These are phyloP conservation scores for Microcebus ravelobensis DNA, from an alignment of 2,113 vertebrate species.

Conservation along the genomic window DNA sequence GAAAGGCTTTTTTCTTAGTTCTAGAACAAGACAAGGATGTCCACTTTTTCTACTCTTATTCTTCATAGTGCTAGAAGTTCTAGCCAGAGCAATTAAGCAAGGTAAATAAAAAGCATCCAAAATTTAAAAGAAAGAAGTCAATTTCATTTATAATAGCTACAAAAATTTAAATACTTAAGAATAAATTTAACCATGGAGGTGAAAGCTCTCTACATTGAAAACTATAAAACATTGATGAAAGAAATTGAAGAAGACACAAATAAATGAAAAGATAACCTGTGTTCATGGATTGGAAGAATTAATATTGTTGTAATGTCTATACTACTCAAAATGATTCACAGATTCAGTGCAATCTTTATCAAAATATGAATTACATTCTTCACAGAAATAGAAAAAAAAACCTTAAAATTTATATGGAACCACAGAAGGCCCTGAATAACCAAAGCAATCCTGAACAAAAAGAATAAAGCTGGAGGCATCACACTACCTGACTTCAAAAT, in stretches of 20 bases:
- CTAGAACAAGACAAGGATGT: background rate
- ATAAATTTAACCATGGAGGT: background rate
- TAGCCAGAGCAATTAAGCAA: background rate
- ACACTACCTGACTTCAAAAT: background rate
- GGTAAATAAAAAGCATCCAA: background rate
- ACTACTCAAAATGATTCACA: background rate
- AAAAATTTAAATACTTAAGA: background rate
- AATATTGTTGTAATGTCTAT: background rate
- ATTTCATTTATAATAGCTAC: background rate
- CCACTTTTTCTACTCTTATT: background rate
- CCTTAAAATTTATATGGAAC: background rate
- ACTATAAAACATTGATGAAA: background rate
- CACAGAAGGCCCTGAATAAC: background rate
- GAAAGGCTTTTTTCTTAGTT: background rate
- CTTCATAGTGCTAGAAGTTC: background rate
- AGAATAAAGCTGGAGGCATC: background rate
- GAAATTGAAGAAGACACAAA: background rate
- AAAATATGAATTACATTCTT: background rate
- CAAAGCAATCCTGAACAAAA: background rate
- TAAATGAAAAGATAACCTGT: background rate
- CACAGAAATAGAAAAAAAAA: background rate
- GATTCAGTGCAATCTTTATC: background rate
- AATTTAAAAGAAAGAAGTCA: background rate
- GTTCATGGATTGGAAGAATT: background rate
- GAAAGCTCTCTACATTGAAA: background rate